Evolutionary conservation across 2,797 vertebrate species (phyloP), one percentile per base, ranked within the genome.

Genomic region (Clarias platycephalus): DNA sequence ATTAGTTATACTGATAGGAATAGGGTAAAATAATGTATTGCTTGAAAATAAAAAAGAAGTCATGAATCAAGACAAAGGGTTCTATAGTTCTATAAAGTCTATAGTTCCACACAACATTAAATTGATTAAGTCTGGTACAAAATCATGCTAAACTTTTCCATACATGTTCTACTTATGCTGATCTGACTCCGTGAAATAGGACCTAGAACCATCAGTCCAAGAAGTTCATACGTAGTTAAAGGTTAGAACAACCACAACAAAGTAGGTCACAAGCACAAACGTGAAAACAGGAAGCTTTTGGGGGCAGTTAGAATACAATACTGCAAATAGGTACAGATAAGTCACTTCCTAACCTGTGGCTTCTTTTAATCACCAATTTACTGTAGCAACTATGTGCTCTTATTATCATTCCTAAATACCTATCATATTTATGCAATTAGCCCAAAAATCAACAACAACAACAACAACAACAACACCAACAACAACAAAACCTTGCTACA

Each of bases 191-290:
- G 13, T 20, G 44, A 7, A 1, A 34, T 31, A 60, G 62, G 44
- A 18, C 15, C 3, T 5, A 0, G 3, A 80, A 5, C 4, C 9
- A 53, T 26, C 34, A 31, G 3, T 26, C 22, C 60, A 49, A 0
- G 40, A 28, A 37, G 63, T 40, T 16, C 6, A 60, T 3, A n/a
- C n/a, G n/a, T n/a, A 67, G 18, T 76, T 28, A 64, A 49, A 26
- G 58, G 34, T 44, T 63, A 57, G 18, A 64, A 9, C 40, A 64
- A 34, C 67, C 67, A 80, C 66, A 62, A 28, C n/a, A 80, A 84
- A 78, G 77, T 78, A 77, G 26, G 57, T 78, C 80, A 71, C 37
- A 83, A 40, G 7, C 31, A 12, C 40, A 71, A 6, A 15, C 1
- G 4, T 24, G 4, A 77, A 55, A 44, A 55, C 12, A 82, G 80